A percentile compares a stretch with the other conserved stretches of the same genome.
Evolutionary conservation across 1,140 invertebrate species (phyloP).

Genomic region (Heterodera carotae): DNA sequence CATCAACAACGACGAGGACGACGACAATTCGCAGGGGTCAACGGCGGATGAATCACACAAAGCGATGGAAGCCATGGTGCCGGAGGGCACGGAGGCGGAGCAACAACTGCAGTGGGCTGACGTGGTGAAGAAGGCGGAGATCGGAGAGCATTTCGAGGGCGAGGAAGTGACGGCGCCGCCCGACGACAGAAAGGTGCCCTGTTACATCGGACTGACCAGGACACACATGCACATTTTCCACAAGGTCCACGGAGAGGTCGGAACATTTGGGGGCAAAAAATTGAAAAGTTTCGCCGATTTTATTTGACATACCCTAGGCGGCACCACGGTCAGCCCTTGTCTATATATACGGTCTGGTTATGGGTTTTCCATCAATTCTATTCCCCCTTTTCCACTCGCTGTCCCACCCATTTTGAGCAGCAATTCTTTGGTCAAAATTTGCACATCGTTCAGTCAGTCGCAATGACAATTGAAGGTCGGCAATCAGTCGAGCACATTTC

Average conservation of each 20-base stretch:
- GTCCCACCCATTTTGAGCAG: neutral
- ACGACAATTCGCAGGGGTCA: constrained; percentile 37
- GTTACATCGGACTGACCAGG: constrained; percentile 44
- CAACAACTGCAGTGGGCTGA: constrained; percentile 53
- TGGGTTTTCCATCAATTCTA: constrained; percentile 18
- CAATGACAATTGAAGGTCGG: neutral
- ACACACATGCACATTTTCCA: constrained; percentile 54
- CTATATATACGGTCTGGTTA: no score
- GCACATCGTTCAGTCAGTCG: neutral
- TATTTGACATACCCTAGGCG: no score
- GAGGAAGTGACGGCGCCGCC: constrained; percentile 37
- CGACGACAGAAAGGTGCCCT: constrained; percentile 41
- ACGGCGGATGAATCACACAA: constrained; percentile 33
- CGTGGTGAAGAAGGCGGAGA: constrained; percentile 47
- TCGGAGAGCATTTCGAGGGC: constrained; percentile 49
- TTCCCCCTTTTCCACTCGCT: no score
- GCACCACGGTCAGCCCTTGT: no score
- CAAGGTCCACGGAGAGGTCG: constrained; percentile 32
- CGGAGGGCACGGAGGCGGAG: neutral
- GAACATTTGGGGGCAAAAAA: neutral
- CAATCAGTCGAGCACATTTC: neutral
- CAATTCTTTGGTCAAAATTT: neutral
- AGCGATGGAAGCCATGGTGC: neutral
- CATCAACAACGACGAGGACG: constrained; percentile 72
- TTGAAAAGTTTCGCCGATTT: no score